Conservation (phyloP, 2,113 vertebrate genomes). For the Girardinichthys multiradiatus region DNA sequence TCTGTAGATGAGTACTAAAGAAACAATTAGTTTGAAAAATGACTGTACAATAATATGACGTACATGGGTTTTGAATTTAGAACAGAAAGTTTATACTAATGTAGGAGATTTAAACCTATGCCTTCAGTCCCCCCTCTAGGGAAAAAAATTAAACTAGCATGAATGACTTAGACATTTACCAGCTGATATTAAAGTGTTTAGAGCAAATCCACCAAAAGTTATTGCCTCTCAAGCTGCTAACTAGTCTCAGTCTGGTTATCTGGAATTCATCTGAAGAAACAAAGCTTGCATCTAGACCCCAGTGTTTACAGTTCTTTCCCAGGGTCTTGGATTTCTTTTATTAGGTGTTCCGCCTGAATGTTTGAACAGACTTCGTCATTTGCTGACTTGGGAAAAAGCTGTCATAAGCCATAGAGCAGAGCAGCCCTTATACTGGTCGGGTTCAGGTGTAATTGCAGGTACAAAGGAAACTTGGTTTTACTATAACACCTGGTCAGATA, state of each 20-base stretch:
- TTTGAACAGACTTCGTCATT: constrained; percentile 56
- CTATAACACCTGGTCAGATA: constrained; percentile 33
- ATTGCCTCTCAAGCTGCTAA: constrained; percentile 20
- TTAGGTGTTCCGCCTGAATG: constrained; percentile 53
- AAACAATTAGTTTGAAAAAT: too few relatives aligned
- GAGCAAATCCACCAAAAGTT: constrained; percentile 1
- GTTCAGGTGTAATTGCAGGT: constrained; percentile 48
- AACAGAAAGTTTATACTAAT: neutral
- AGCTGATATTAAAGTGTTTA: neutral
- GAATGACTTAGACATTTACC: neutral
- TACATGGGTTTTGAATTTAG: constrained; percentile 10
- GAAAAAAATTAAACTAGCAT: too few relatives aligned
- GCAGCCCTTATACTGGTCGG: constrained; percentile 33
- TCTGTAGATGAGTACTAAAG: neutral
- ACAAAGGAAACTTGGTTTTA: constrained; percentile 27
- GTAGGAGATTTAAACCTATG: too few relatives aligned
- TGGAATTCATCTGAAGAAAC: neutral
- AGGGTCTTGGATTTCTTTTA: constrained; percentile 58
- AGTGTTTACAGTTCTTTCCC: constrained; percentile 62
- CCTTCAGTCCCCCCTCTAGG: too few relatives aligned
- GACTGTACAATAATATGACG: neutral
- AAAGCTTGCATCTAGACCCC: constrained; percentile 32
- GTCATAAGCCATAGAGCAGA: constrained; percentile 2
- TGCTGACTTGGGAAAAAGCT: constrained; percentile 32
- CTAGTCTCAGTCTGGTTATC: neutral